Percentiles rank a stretch among this genome's conserved stretches.
These are phyloP conservation scores for Apodemia hepburni DNA, from an alignment of 2,888 invertebrate genomes.

Conservation along the genomic window DNA sequence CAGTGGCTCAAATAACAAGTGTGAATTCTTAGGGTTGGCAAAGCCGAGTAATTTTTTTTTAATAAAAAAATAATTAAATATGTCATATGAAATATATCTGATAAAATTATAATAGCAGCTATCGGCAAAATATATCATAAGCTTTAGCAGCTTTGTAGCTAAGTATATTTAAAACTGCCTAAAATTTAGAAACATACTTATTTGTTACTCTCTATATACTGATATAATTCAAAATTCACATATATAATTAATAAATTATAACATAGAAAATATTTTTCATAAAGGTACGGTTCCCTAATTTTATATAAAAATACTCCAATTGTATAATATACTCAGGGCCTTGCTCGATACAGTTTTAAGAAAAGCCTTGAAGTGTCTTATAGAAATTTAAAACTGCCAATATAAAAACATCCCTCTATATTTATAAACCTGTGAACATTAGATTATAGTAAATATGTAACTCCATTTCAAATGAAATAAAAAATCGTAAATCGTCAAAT, in stretches of 20 bases:
- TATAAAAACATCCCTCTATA: conserved; percentile 11
- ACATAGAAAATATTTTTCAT: neutral
- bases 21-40: neutral
- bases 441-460: neutral
- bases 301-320: neutral
- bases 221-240: neutral
- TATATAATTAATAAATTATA: neutral
- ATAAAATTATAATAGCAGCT: neutral
- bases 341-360: neutral
- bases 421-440: conserved; percentile 14
- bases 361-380: conserved; percentile 10
- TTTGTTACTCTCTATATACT: neutral
- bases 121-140: conserved; percentile 1
- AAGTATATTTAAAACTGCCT: neutral
- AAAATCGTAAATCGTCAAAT: neutral
- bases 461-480: conserved; percentile 1
- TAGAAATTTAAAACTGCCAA: conserved; percentile 11
- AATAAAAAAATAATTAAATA: neutral
- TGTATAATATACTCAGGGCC: neutral
- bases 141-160: neutral
- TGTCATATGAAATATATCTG: no score
- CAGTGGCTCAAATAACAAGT: neutral
- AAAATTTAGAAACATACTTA: neutral
- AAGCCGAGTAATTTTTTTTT: neutral
- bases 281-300: neutral